These are phyloP conservation scores for Hypsopygia costalis DNA, from an alignment of 2,888 invertebrate genomes.

Conservation along the genomic window DNA sequence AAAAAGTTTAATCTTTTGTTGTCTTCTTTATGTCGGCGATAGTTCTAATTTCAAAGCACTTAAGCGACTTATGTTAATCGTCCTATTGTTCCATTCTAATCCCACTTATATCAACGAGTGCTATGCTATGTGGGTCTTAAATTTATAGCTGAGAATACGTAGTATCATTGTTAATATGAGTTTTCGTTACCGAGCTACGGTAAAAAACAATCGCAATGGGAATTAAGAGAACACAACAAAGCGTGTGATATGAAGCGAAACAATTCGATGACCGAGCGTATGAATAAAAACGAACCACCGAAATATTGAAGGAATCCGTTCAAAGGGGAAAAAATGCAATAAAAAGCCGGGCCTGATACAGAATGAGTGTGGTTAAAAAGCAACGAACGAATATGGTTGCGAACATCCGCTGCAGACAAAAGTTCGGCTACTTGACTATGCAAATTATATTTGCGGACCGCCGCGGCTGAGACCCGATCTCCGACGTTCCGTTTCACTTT, in stretches of 20 bases:
- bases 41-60: constrained; percentile 51
- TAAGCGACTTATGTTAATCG: constrained; percentile 39
- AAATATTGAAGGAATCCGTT: constrained; percentile 80
- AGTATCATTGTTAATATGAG: constrained; percentile 9
- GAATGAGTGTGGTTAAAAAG: constrained; percentile 77
- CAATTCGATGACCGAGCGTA: constrained; percentile 74
- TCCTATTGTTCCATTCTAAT: constrained; percentile 44
- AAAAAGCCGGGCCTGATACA: constrained; percentile 70
- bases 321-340: constrained; percentile 79
- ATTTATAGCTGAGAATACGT: constrained; percentile 11
- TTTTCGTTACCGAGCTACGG: background rate
- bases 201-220: constrained; percentile 22
- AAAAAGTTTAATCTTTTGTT: constrained; percentile 62
- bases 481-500: constrained; percentile 76
- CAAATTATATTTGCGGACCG: constrained; percentile 82
- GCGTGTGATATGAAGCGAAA: constrained; percentile 66
- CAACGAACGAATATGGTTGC: constrained; percentile 77
- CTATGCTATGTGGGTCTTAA: constrained; percentile 8
- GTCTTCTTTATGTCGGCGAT: constrained; percentile 48
- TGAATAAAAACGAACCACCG: constrained; percentile 76
- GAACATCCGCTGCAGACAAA: constrained; percentile 78
- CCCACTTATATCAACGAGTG: constrained; percentile 16
- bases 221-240: constrained; percentile 51
- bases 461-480: constrained; percentile 73
- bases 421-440: constrained; percentile 79